phyloP scores from a whole-genome alignment of 2,797 vertebrate species.

The Chlorospingus semifuscus region DNA sequence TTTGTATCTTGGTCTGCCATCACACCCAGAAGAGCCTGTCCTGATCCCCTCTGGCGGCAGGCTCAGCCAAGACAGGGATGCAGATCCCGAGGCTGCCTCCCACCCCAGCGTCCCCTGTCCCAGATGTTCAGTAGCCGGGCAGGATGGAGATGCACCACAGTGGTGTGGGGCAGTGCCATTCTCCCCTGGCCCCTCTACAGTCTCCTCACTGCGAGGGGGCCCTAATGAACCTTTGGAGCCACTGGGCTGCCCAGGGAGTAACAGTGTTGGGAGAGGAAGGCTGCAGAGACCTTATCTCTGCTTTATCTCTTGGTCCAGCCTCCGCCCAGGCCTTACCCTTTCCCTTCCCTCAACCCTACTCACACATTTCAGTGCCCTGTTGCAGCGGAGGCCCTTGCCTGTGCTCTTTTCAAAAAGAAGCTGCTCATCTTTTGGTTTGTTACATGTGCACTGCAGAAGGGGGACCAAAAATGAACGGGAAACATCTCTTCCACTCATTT shows the following conservation, averaged over 20 bases:
- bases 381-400: not conserved
- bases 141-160: fast-evolving
- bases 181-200: not conserved
- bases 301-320: no score
- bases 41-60: not conserved
- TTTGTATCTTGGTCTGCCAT: not conserved
- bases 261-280: fast-evolving
- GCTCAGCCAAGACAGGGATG: not conserved
- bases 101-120: fast-evolving
- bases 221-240: fast-evolving
- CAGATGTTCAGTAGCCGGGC: no score
- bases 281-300: not conserved
- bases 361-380: not conserved
- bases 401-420: not conserved
- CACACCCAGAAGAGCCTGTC: not conserved
- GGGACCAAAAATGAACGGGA: not conserved
- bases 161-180: fast-evolving
- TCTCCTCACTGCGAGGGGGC: fast-evolving
- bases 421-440: not conserved
- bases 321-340: not conserved
- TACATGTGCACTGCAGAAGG: not conserved
- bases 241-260: not conserved
- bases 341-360: not conserved
- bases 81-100: fast-evolving
- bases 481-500: not conserved